Evolutionary conservation across 2,113 vertebrate genomes (phyloP), one percentile per base, ranked within the genome.

Genomic region (Nerophis ophidion): DNA sequence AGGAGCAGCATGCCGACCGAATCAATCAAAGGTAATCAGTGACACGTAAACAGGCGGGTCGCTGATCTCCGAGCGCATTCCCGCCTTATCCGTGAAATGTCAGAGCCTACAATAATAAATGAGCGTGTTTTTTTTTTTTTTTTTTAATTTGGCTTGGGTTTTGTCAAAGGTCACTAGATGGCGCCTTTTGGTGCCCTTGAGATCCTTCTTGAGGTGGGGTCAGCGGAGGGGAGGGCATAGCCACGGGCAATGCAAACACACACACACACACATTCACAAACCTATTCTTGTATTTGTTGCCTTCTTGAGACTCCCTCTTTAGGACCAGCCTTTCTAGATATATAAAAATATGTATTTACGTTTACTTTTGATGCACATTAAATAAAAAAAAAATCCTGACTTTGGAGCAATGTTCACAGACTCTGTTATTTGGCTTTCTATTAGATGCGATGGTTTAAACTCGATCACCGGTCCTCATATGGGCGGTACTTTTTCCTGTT

Each of bases 191-290:
- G 71, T 14, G 75, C 74, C 78, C 81, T 81, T 82, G 80, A 84
- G 80, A 55, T 67, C 62, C 63, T 64, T 71, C 69, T 65, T 42
- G n/a, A 53, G 57, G 84, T 80, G 48, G 56, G 86, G 80, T 85
- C 79, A 79, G 58, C 13, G 42, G 73, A 76, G 80, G 78, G 65
- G 78, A 83, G 68, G 75, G 68, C 76, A 73, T 75, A 68, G 84
- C 86, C 78, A 65, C 48, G 57, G 81, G 82, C 76, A 8, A 57
- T 46, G 64, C 48, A 46, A 49, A 38, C 45, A 13, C 19, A 35
- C 53, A 53, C 65, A 46, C 53, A 67, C 16, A 54, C 61, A 65
- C 35, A 54, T 67, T 61, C 74, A 65, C 64, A 67, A n/a, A n/a
- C n/a, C n/a, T n/a, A n/a, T n/a, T n/a, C n/a, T n/a, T n/a, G n/a